phyloP scores from a whole-genome alignment of 2,888 invertebrate species.

The Trypoxylon attenuatum region DNA sequence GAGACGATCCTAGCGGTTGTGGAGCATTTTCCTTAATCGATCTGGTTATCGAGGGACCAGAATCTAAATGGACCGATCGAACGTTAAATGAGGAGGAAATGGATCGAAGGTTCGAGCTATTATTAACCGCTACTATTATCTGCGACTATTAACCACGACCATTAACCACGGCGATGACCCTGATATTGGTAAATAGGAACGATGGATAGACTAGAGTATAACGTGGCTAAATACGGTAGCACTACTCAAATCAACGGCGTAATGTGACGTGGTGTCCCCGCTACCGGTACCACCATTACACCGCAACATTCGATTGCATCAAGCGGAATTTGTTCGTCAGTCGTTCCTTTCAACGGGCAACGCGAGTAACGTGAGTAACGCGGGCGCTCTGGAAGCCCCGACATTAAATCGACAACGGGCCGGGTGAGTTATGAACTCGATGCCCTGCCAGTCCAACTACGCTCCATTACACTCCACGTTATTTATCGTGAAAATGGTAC shows the following conservation, averaged over 20 bases:
- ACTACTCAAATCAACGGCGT: slow-evolving; percentile 1
- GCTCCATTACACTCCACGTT: slow-evolving; percentile 25
- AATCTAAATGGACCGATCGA: not conserved
- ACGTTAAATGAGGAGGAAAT: not conserved
- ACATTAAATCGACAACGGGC: not conserved
- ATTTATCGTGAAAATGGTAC: slow-evolving; percentile 12
- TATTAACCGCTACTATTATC: no score
- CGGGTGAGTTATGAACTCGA: not conserved
- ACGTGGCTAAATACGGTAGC: not conserved
- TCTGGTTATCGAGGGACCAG: not conserved
- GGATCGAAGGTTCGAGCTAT: not conserved
- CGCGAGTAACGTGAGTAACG: not conserved
- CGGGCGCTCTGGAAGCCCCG: not conserved
- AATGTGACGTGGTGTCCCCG: no score
- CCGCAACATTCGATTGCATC: slow-evolving; percentile 10
- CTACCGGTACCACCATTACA: no score
- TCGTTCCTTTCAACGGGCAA: slow-evolving; percentile 9
- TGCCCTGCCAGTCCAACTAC: not conserved
- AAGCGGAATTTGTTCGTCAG: slow-evolving; percentile 3
- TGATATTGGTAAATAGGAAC: not conserved
- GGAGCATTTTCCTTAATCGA: no score
- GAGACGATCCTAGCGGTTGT: not conserved
- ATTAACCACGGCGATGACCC: not conserved
- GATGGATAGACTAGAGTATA: no score
- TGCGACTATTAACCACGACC: no score